Base-by-base conservation (phyloP, 1,140 invertebrate species). In the Drosophila grimshawi region DNA sequence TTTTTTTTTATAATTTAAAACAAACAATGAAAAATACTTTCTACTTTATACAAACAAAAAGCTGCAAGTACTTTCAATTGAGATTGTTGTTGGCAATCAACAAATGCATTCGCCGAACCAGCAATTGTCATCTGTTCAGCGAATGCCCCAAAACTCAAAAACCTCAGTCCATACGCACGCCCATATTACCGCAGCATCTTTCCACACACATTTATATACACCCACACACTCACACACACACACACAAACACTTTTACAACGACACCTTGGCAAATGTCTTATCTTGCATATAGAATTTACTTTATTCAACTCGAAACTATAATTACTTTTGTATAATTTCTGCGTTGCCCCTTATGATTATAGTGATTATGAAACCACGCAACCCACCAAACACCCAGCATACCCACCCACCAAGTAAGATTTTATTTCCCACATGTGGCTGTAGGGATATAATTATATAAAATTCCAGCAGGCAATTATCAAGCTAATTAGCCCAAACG, bases 221-320 rank as follows among this genome's bases (percentile, higher is more conserved):
- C 8, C 72, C 49, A 51, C 63, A 53, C 29, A 60, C 33, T 74
- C 51, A 65, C 46, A 35, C 37, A 37, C 27, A 37, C 49, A 61
- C 4, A 63, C 39, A 69, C 6, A 41, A 2, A 45, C 11, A 59
- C 48, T 8, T 7, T 19, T 11, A 76, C 78, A 49, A 32, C 11
- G 27, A 86, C 74, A 78, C 77, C 64, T 79, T 88, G 82, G 83
- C 82, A 86, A 81, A 73, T 76, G 61, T 73, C 68, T 76, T 65
- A 70, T 73, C 74, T 85, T 67, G 69, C 78, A 81, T 81, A 69
- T 70, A 55, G 60, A 69, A 63, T 74, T 72, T 68, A 66, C 5
- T 57, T 63, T 49, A 62, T 41, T 61, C 19, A 81, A 81, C 76
- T 61, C 48, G 55, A 80, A 79, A 29, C 55, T 62, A 41, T 56